Base-by-base conservation (phyloP, 2,113 vertebrate genomes). In the Siphamia tubifer region DNA sequence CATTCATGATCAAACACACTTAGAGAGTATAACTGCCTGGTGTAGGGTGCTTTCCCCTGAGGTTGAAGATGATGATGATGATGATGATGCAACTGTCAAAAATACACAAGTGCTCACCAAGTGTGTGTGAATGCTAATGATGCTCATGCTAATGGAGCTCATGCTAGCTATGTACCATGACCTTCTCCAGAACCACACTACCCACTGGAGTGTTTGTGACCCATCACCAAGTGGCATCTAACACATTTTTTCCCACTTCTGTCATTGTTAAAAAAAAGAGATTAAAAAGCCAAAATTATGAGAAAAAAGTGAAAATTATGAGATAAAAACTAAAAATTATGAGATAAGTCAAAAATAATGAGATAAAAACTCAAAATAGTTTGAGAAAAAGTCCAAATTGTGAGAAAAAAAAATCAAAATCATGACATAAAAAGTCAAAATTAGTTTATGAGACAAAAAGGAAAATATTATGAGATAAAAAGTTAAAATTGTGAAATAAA, bases 161-260 rank as follows among this genome's bases (percentile, higher is more conserved):
- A 61, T 77, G 65, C 39, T 69, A 58, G 73, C 69, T 15, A 39
- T 52, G 42, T 21, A 48, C 57, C 19, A 12, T 51, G 85, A 87
- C 82, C 75, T 90, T 85, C 86, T 76, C 51, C 30, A 61, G 48
- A 45, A 40, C 56, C 64, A 61, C 38, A 66, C 47, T 62, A 56
- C 42, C 57, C 56, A 21, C 53, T 58, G 65, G 66, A 79, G 81
- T 72, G 79, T 79, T 72, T 81, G 54, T 27, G 62, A 64, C 52
- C 23, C 47, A 34, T 15, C 23, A 5, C 43, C 15, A 64, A 86
- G 76, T 72, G 74, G 73, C 53, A 71, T 80, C 69, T 34, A 55
- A 84, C 81, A 64, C 51, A 40, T 71, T 71, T 35, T 48, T 15
- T n/a, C n/a, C 12, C 20, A 45, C n/a, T n/a, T n/a, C 20, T 44